Evolutionary conservation across 2,113 vertebrate species (phyloP).

Genomic region (Illadopsis cleaveri): DNA sequence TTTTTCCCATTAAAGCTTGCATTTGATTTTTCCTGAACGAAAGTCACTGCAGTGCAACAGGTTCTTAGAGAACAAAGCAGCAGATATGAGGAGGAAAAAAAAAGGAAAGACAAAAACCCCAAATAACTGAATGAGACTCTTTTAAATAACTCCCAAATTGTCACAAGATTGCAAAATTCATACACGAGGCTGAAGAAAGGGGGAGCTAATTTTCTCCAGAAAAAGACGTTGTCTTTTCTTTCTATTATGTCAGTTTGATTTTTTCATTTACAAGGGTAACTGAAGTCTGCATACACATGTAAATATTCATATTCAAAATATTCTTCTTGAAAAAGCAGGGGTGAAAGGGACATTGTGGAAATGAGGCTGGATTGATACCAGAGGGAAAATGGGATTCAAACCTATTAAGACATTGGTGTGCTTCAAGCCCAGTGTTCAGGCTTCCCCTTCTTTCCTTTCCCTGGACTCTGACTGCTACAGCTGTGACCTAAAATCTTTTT

Average conservation of each 20-base stretch:
- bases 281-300: not conserved
- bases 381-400: not conserved
- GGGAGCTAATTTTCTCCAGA: slow-evolving; percentile 34
- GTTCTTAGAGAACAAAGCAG: not conserved
- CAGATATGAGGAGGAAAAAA: not conserved
- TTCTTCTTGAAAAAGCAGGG: not conserved
- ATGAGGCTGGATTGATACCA: not conserved
- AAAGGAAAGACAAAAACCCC: not conserved
- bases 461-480: not conserved
- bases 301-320: not conserved
- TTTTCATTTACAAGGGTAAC: not conserved
- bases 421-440: not conserved
- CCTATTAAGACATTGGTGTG: not conserved
- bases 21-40: not conserved
- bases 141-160: not conserved
- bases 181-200: not conserved
- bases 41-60: not conserved
- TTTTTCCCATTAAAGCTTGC: not conserved
- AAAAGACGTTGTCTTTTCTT: not conserved
- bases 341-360: not conserved
- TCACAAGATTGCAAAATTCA: not conserved
- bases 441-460: not conserved
- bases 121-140: not conserved
- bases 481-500: not conserved
- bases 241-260: not conserved